Evolutionary conservation across 2,113 vertebrate species (phyloP).

Genomic region (Sisor rabdophorus): DNA sequence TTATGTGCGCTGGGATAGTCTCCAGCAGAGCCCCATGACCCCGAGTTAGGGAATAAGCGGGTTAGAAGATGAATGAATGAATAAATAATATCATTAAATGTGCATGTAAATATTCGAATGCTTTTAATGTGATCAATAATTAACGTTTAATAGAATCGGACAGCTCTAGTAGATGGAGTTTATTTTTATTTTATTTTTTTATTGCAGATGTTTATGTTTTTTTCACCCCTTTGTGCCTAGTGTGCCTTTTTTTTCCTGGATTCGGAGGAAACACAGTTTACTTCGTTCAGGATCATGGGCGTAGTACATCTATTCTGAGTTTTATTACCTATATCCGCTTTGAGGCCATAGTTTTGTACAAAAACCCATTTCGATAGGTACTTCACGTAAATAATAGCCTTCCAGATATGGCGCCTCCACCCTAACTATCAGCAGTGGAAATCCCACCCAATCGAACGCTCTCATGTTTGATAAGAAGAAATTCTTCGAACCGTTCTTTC

Average conservation of each 20-base stretch:
- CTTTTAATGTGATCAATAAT: neutral
- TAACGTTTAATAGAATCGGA: neutral
- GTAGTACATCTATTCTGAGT: neutral
- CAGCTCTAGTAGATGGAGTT: neutral
- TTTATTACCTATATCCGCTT: slow-evolving; percentile 13
- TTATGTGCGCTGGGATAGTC: too few relatives aligned
- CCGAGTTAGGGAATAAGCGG: too few relatives aligned
- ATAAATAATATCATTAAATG: neutral
- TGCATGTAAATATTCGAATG: neutral
- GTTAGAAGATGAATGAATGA: too few relatives aligned
- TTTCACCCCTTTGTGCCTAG: neutral
- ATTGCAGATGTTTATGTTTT: neutral
- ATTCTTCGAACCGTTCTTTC: slow-evolving; percentile 1
- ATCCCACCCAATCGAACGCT: slow-evolving; percentile 23
- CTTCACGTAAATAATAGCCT: slow-evolving; percentile 4
- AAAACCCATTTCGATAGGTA: slow-evolving; percentile 12
- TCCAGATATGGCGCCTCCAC: neutral
- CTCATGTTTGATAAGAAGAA: neutral
- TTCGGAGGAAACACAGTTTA: too few relatives aligned
- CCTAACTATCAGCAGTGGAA: slow-evolving; percentile 36
- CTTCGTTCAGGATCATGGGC: neutral
- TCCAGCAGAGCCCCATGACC: too few relatives aligned
- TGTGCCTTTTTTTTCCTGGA: neutral
- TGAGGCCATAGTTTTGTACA: slow-evolving; percentile 12
- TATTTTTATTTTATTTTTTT: too few relatives aligned